Base-by-base conservation (phyloP, 2,888 invertebrate species). In the Andrena marginata region DNA sequence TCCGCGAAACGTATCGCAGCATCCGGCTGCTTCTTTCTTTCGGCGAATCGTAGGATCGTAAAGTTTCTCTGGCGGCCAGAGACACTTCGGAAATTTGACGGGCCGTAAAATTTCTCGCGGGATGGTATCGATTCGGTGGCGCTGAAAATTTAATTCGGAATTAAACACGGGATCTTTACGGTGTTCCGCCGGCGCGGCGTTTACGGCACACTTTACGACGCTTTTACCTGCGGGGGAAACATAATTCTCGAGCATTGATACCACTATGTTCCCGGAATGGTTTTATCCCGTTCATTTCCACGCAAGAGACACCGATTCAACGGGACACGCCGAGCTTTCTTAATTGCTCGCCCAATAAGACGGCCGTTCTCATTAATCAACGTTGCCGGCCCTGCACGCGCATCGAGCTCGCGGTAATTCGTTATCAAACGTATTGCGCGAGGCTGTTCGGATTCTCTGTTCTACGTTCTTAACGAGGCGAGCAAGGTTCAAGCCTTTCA, bases 121-220 rank as follows among this genome's bases (percentile, higher is more conserved):
- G 54, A 71, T 71, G 62, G 63, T 35, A 54, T 71, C 42, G 31
- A 71, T 35, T 42, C 13, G 20, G 23, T 23, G 51, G 42, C n/a
- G 35, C 42, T 54, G 7, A 71, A 42, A 62, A 54, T 63, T 76
- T 71, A 20, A 63, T 76, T 63, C 54, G n/a, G 2, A 54, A 63
- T 71, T 42, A 49, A 71, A 56, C 13, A 5, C 42, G 56, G 29
- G 23, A 51, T 75, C 69, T 35, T 75, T 60, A 13, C 33, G 35
- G 33, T 23, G 2, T 60, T 31, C 10, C 6, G 16, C 16, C 42
- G 16, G 42, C 42, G 4, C 42, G 16, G 7, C 8, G 33, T 6
- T 13, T n/a, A 20, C n/a, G 35, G 48, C 1, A 2, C 31, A 5
- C 13, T 64, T 54, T 56, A 35, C 49, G 42, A 13, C 42, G 42